Conservation (phyloP, 2,888 invertebrate species). For the Temnothorax unifasciatus region DNA sequence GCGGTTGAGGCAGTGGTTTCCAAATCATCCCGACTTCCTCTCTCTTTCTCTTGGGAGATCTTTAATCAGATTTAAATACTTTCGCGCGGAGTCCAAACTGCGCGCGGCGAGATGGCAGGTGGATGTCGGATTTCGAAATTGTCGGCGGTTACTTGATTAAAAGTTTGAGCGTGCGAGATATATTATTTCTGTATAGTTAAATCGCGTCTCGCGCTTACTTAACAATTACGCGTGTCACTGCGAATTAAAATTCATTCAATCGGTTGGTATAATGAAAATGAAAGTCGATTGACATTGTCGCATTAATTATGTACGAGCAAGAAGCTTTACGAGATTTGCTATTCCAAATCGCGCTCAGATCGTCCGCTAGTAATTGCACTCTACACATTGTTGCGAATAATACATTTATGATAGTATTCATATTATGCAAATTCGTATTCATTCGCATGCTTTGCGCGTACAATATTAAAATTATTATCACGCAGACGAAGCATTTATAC, state of each 20-base stretch:
- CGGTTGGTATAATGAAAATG: constrained; percentile 1
- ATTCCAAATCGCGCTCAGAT: not conserved
- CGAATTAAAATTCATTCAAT: constrained; percentile 19
- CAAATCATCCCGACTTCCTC: constrained; percentile 46
- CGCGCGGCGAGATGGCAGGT: constrained; percentile 18
- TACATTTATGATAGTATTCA: not conserved
- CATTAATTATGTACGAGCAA: not conserved
- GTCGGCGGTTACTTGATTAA: constrained; percentile 54
- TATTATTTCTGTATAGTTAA: constrained; percentile 20
- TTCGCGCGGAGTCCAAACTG: constrained; percentile 18
- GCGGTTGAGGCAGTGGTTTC: constrained; percentile 62
- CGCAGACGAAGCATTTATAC: not conserved
- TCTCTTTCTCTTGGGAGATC: constrained; percentile 13
- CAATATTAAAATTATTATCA: constrained; percentile 41
- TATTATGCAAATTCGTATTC: constrained; percentile 34
- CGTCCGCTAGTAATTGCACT: not conserved
- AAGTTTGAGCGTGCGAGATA: constrained; percentile 24
- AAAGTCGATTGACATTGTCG: not conserved
- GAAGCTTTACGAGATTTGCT: constrained; percentile 32
- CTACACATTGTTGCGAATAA: constrained; percentile 32
- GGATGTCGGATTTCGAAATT: constrained; percentile 30
- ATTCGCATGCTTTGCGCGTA: constrained; percentile 5
- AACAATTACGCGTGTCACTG: not conserved
- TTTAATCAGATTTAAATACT: constrained; percentile 55
- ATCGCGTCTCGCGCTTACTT: not conserved